These are phyloP conservation scores for Drosophila albomicans DNA, from an alignment of 1,140 invertebrate genomes.

Conservation along the genomic window DNA sequence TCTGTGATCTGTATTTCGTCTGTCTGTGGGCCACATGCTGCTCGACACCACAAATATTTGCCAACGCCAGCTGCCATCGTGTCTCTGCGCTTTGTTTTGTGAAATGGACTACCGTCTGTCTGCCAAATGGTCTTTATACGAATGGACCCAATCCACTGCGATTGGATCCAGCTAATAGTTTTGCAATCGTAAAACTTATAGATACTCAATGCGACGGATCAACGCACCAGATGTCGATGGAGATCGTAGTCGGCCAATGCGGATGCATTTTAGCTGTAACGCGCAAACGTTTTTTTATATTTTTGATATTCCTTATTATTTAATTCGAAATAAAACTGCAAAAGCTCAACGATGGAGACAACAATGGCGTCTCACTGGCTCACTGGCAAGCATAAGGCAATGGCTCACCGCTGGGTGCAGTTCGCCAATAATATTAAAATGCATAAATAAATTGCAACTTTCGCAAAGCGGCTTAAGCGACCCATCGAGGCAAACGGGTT, in stretches of 20 bases:
- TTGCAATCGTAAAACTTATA: conserved; percentile 62
- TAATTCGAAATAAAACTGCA: conserved; percentile 51
- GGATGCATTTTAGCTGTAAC: conserved; percentile 20
- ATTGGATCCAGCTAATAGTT: conserved; percentile 17
- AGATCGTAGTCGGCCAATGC: conserved; percentile 9
- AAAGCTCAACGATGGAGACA: neutral
- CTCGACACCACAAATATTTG: conserved; percentile 73
- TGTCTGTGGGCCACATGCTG: conserved; percentile 63
- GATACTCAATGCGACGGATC: conserved; percentile 66
- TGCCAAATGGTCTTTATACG: conserved; percentile 39
- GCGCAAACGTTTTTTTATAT: conserved; percentile 7
- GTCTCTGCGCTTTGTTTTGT: conserved; percentile 43
- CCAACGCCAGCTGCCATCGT: conserved; percentile 49
- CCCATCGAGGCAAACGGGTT: conserved; percentile 60
- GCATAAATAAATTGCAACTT: conserved; percentile 79
- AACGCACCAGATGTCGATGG: conserved; percentile 61
- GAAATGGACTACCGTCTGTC: conserved; percentile 57
- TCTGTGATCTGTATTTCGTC: conserved; percentile 16
- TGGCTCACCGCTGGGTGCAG: conserved; percentile 49
- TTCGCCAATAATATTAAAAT: conserved; percentile 44
- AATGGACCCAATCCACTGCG: conserved; percentile 14
- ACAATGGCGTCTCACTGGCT: neutral
- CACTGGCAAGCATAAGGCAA: conserved; percentile 6
- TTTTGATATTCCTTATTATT: conserved; percentile 47
- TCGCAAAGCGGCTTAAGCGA: conserved; percentile 61